Evolutionary conservation across 2,113 vertebrate species (phyloP).

Genomic region (Martes martes): DNA sequence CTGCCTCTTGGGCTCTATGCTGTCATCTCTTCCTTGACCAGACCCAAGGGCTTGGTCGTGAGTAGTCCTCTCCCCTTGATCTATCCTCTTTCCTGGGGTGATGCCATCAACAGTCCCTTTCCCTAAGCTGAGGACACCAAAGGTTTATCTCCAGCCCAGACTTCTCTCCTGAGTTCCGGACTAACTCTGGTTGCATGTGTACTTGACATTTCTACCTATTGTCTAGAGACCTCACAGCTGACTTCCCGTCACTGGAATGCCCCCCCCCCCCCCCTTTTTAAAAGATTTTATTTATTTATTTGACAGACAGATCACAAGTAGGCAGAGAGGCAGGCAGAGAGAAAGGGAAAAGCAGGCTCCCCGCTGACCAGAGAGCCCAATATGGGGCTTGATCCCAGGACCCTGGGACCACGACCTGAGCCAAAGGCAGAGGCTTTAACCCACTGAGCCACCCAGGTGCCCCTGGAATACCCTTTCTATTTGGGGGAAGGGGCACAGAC

Average conservation of each 20-base stretch:
- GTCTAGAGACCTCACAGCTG: not conserved
- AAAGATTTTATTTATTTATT: no score
- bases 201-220: not conserved
- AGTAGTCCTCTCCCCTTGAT: not conserved
- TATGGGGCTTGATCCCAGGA: no score
- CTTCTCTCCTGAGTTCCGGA: not conserved
- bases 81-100: not conserved
- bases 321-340: no score
- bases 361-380: no score
- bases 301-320: no score
- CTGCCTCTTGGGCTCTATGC: not conserved
- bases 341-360: no score
- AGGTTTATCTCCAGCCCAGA: not conserved
- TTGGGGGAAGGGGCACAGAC: not conserved
- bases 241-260: not conserved
- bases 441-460: no score
- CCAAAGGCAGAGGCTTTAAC: no score
- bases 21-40: not conserved
- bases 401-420: no score
- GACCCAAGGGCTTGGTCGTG: not conserved
- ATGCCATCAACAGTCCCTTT: not conserved
- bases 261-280: no score
- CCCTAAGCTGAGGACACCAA: not conserved
- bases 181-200: not conserved
- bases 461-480: not conserved